These are phyloP conservation scores for Alviniconcha strummeri DNA, from an alignment of 2,888 invertebrate species.

Conservation along the genomic window DNA sequence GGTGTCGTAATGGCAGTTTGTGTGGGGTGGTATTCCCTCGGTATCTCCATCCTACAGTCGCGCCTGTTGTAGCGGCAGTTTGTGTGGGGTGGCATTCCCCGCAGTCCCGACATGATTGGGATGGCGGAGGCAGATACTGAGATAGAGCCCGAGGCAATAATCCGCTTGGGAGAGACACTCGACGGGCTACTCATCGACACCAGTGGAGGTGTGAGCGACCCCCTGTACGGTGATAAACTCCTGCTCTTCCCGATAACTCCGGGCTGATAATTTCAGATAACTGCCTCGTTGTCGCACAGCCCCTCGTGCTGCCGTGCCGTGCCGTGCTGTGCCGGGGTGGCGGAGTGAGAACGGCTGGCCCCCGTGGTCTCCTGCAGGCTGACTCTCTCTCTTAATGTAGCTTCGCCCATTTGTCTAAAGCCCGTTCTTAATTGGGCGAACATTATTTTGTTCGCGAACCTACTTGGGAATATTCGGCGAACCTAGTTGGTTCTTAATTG, in stretches of 20 bases:
- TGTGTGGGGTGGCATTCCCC: slow-evolving; percentile 15
- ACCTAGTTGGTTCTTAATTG: no score
- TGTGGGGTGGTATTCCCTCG: background rate
- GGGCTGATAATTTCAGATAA: background rate
- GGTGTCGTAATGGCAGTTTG: background rate
- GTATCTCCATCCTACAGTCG: no score
- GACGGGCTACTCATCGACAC: background rate
- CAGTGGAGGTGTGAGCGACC: slow-evolving; percentile 17
- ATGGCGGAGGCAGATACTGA: no score
- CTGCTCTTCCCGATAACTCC: background rate
- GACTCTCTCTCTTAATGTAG: no score
- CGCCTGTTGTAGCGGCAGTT: background rate
- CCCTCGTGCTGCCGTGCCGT: background rate
- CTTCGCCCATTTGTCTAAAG: no score
- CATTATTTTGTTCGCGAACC: no score
- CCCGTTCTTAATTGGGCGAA: no score
- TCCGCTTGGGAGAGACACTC: background rate
- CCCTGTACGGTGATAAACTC: background rate
- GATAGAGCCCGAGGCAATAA: slow-evolving; percentile 10
- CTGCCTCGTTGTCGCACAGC: background rate
- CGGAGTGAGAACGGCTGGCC: no score
- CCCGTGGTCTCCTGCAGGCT: no score
- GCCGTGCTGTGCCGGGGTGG: background rate
- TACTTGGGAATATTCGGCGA: no score
- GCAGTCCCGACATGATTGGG: slow-evolving; percentile 6